Conservation (phyloP, 2,797 vertebrate genomes). For the Galaxias olidus region DNA sequence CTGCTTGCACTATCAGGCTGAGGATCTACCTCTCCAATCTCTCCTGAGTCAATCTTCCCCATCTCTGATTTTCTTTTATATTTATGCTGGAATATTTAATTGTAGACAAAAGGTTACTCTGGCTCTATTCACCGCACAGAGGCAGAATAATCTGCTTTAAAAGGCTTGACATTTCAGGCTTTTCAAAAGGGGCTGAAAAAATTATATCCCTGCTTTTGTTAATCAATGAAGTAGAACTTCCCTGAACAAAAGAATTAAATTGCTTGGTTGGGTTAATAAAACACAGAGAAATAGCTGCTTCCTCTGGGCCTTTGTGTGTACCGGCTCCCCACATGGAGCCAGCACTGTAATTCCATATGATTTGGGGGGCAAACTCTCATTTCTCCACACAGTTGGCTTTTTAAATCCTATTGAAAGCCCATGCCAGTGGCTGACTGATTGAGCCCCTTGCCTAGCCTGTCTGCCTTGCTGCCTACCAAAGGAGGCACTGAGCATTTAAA, state of each 20-base stretch:
- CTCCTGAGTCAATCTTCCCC: slow-evolving; percentile 99
- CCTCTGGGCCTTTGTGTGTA: slow-evolving; percentile 99
- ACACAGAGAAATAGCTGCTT: slow-evolving; percentile 99
- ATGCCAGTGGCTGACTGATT: slow-evolving; percentile 76
- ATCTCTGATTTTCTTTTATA: slow-evolving; percentile 99
- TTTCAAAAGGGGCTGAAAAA: slow-evolving; percentile 99
- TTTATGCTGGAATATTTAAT: slow-evolving; percentile 99
- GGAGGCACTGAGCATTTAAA: slow-evolving; percentile 92
- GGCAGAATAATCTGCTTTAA: slow-evolving; percentile 99
- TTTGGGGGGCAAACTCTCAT: slow-evolving; percentile 99
- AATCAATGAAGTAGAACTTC: slow-evolving; percentile 99
- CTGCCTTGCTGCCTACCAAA: slow-evolving; percentile 80
- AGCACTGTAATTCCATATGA: slow-evolving; percentile 99
- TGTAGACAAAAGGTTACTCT: slow-evolving; percentile 99
- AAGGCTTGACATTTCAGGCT: slow-evolving; percentile 99
- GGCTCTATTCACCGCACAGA: slow-evolving; percentile 99
- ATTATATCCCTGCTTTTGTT: slow-evolving; percentile 99
- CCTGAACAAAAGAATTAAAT: slow-evolving; percentile 99
- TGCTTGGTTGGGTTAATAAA: slow-evolving; percentile 99
- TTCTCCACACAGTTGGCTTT: slow-evolving; percentile 99
- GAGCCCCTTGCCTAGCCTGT: slow-evolving; percentile 64
- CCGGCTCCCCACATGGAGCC: slow-evolving; percentile 93
- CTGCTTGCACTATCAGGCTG: slow-evolving; percentile 99
- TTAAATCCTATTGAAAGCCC: slow-evolving; percentile 97
- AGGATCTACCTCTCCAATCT: slow-evolving; percentile 99